Percentiles rank a stretch among this genome's conserved stretches.
Evolutionary conservation across 2,888 invertebrate species (phyloP).

Genomic region (Lottia gigantea): DNA sequence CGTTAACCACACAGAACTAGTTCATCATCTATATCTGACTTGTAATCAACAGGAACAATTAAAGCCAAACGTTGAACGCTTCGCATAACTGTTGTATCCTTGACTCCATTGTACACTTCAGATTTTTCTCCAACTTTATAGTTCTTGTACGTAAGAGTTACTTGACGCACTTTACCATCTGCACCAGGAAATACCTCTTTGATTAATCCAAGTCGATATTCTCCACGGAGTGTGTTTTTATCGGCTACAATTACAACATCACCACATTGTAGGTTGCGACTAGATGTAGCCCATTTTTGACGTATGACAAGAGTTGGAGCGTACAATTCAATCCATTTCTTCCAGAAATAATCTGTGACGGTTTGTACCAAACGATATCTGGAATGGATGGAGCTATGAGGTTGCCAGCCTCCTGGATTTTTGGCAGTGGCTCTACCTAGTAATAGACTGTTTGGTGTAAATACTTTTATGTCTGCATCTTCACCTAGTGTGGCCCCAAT

Average conservation of each 20-base stretch:
- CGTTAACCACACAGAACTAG: too few species aligned
- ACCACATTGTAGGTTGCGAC: conserved; percentile 9
- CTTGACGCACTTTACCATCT: conserved; percentile 14
- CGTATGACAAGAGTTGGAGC: not conserved
- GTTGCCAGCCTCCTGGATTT: too few species aligned
- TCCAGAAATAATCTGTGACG: too few species aligned
- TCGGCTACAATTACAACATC: conserved; percentile 15
- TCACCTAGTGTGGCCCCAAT: conserved; percentile 12
- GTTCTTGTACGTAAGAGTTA: conserved; percentile 14
- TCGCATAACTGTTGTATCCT: too few species aligned
- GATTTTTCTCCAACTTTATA: conserved; percentile 16
- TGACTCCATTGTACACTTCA: not conserved
- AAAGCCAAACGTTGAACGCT: not conserved
- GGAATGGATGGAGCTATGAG: too few species aligned
- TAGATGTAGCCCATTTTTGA: conserved; percentile 11
- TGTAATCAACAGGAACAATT: not conserved
- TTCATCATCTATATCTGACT: not conserved
- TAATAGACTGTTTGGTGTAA: conserved; percentile 17
- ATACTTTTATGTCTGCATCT: conserved; percentile 2
- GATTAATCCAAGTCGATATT: conserved; percentile 9
- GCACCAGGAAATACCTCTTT: conserved; percentile 16
- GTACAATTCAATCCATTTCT: not conserved
- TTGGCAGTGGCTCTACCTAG: too few species aligned
- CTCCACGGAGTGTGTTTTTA: conserved; percentile 10
- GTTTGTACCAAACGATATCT: too few species aligned